These are phyloP conservation scores for Mareca strepera DNA, from an alignment of 2,797 vertebrate genomes.

Conservation along the genomic window DNA sequence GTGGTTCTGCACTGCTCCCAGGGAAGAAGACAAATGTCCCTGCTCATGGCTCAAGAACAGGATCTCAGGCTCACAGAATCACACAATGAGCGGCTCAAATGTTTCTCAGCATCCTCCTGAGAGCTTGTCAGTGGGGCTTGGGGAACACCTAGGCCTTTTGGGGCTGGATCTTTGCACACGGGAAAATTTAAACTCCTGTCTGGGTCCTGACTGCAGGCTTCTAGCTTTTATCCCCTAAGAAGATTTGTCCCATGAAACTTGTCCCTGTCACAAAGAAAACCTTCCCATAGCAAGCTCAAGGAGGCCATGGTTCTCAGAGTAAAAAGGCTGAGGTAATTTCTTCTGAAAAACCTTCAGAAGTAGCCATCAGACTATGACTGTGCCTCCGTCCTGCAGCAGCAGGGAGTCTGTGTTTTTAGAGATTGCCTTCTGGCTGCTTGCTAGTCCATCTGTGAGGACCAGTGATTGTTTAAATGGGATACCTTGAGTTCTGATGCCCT, in stretches of 20 bases:
- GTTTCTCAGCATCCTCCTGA: background rate
- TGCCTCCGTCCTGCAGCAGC: background rate
- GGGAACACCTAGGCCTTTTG: background rate
- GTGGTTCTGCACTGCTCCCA: background rate
- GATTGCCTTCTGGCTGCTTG: background rate
- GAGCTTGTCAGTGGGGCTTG: background rate
- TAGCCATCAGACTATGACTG: fast-evolving
- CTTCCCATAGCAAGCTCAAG: background rate
- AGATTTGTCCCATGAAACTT: background rate
- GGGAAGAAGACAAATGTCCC: fast-evolving
- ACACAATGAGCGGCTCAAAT: background rate
- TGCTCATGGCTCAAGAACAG: background rate
- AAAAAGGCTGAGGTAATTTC: background rate
- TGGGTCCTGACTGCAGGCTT: background rate
- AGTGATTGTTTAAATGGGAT: background rate
- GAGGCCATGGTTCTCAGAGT: background rate
- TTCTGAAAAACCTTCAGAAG: background rate
- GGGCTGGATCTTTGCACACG: background rate
- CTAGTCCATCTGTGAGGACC: background rate
- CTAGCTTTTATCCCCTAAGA: background rate
- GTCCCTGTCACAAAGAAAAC: background rate
- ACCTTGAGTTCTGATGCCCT: background rate
- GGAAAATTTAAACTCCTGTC: background rate
- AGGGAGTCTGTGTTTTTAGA: background rate
- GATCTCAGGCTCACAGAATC: no score